Evolutionary conservation across 2,113 vertebrate genomes (phyloP), one percentile per base, ranked within the genome.

Genomic region (Pangasianodon hypophthalmus): DNA sequence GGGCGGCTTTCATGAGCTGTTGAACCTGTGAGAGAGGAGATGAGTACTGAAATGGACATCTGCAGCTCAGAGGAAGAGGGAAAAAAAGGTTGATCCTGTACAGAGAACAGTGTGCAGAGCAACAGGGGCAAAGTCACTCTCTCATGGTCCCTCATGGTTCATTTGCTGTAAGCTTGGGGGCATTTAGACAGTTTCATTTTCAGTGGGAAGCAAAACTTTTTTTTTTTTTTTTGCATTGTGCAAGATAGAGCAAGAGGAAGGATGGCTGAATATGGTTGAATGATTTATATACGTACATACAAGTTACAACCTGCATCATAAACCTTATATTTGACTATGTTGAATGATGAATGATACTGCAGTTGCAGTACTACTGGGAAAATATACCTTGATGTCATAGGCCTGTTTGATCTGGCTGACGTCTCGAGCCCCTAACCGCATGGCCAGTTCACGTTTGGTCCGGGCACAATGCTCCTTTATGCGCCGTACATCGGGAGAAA

Each of bases 381-480:
- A 79, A 52, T 69, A 93, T 97, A 97, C 97, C 97, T 97, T 97
- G 92, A 94, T 96, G 92, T 97, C 96, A 93, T 95, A 97, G 93
- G 95, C 96, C 93, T 96, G 96, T 94, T 96, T 97, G 95, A 97
- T 95, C 91, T 97, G 96, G 92, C 96, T 95, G 94, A 96, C 94
- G 92, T 97, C 97, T 95, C 94, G 95, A 92, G 96, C 96, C 95
- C 96, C 96, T 93, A 96, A 96, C 94, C 95, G 96, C 88, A 97
- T 95, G 92, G 97, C 97, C 96, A 97, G 95, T 94, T 97, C 97
- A 92, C 96, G 95, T 95, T 96, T 97, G 96, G 97, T 97, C 96
- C 95, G 95, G 96, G 94, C 93, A 94, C 95, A 97, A 92, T 95
- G 97, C 92, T 97, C 97, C 96, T 97, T 97, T 94, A 98, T 95